Evolutionary conservation across 2,797 vertebrate species (phyloP), one percentile per base, ranked within the genome.

Genomic region (Fistularia commersonii): DNA sequence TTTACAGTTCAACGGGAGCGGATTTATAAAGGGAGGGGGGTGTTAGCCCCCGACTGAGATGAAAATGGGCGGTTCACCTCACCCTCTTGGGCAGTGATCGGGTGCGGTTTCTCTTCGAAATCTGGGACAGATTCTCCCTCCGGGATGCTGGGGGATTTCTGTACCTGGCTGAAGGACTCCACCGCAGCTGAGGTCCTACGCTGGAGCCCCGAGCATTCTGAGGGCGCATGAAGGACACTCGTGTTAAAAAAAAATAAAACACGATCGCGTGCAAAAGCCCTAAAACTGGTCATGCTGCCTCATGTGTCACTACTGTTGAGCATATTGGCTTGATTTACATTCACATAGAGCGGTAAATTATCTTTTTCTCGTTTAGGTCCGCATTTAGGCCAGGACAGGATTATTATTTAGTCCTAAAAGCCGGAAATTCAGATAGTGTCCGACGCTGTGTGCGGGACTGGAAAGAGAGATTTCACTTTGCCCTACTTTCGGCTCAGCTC

Each of bases 81-180:
- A 91, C 82, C 77, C 52, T 90, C 1, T 0, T 63, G 39, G 9
- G 69, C 64, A 1, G 79, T 65, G 63, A 87, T 11, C 0, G 67
- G 84, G 6, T 36, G 76, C 56, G 77, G 79, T 49, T 87, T 92
- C 70, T 83, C 81, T 65, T 85, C 54, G 55, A 89, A 90, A 76
- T 91, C 84, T 56, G 85, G 89, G 74, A 83, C 45, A 38, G 75
- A 78, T 41, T 90, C 68, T 56, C 81, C 86, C 32, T 67, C 39
- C 31, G 86, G 88, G 45, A 89, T 65, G 50, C 76, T 54, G 10
- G 66, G 48, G 54, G 76, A 86, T 45, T 54, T 87, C 8, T 77
- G 69, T 47, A 85, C 65, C 73, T 89, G 67, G 54, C 57, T 84
- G 69, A 85, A 89, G 50, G 72, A 84, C 72, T 89, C 79, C 52